Evolutionary conservation across 2,113 vertebrate species (phyloP).

Genomic region (Aptenodytes patagonicus): DNA sequence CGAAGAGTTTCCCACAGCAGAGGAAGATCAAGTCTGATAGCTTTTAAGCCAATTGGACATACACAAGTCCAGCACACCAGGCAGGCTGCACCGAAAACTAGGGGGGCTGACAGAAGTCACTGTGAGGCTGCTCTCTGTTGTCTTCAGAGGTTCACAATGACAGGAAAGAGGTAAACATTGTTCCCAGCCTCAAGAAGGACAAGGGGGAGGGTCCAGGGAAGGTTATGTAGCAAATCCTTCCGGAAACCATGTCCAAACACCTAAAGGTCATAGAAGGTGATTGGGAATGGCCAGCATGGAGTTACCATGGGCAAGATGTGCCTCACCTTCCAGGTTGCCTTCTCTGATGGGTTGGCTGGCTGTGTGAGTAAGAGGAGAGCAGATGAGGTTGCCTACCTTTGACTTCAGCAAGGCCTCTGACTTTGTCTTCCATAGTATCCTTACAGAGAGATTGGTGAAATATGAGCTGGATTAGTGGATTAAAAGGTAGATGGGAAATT

Average conservation of each 20-base stretch:
- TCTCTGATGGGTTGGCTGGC: neutral
- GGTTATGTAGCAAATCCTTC: neutral
- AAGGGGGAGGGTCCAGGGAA: neutral
- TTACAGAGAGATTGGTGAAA: neutral
- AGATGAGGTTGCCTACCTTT: neutral
- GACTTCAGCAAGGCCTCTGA: neutral
- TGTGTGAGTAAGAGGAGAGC: neutral
- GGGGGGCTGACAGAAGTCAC: neutral
- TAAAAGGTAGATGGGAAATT: neutral
- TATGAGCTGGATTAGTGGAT: neutral
- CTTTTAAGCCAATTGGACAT: neutral
- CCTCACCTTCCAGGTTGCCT: neutral
- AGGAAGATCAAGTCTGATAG: neutral
- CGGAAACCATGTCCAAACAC: neutral
- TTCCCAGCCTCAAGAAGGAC: neutral
- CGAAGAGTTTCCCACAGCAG: neutral
- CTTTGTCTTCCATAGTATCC: neutral
- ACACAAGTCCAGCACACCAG: fast-evolving
- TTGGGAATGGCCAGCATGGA: neutral
- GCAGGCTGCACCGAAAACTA: neutral
- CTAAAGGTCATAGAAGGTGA: neutral
- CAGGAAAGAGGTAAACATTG: neutral
- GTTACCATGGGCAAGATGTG: neutral
- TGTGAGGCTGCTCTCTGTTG: neutral
- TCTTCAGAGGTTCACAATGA: neutral